phyloP scores from a whole-genome alignment of 2,888 invertebrate species.

The Synanthedon myopaeformis region DNA sequence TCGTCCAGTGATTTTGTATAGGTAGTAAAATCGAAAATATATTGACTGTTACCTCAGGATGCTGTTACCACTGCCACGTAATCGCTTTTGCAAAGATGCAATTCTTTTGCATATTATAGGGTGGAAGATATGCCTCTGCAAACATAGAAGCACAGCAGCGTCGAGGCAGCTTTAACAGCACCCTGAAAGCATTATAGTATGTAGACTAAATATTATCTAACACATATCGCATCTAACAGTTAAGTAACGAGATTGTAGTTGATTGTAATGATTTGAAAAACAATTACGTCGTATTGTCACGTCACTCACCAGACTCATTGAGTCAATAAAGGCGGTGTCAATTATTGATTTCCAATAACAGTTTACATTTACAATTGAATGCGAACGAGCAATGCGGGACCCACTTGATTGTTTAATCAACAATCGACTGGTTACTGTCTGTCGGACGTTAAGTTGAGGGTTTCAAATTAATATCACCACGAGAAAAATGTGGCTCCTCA shows the following conservation, averaged over 20 bases:
- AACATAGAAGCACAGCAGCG: too few relatives aligned
- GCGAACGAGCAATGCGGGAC: slow-evolving; percentile 56
- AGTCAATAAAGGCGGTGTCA: slow-evolving; percentile 47
- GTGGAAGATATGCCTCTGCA: too few relatives aligned
- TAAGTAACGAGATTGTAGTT: neutral
- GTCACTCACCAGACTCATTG: slow-evolving; percentile 37
- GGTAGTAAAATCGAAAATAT: too few relatives aligned
- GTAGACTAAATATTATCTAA: too few relatives aligned
- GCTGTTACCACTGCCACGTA: too few relatives aligned
- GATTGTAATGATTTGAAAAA: neutral
- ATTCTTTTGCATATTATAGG: too few relatives aligned
- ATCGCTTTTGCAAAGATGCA: too few relatives aligned
- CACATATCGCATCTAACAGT: too few relatives aligned
- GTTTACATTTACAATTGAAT: slow-evolving; percentile 47
- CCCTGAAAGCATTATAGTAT: too few relatives aligned
- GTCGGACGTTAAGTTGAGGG: slow-evolving; percentile 27
- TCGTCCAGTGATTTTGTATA: too few relatives aligned
- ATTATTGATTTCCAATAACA: slow-evolving; percentile 64
- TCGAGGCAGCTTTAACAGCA: too few relatives aligned
- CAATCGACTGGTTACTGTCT: slow-evolving; percentile 41
- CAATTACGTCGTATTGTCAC: slow-evolving; percentile 7
- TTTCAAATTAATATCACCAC: slow-evolving; percentile 36
- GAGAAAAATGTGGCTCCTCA: slow-evolving; percentile 20
- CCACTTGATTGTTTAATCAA: slow-evolving; percentile 57
- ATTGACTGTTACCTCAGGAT: too few relatives aligned